Percentiles rank a stretch among this genome's conserved stretches.
Conservation (phyloP, 2,888 invertebrate genomes). For the Tillus elongatus region DNA sequence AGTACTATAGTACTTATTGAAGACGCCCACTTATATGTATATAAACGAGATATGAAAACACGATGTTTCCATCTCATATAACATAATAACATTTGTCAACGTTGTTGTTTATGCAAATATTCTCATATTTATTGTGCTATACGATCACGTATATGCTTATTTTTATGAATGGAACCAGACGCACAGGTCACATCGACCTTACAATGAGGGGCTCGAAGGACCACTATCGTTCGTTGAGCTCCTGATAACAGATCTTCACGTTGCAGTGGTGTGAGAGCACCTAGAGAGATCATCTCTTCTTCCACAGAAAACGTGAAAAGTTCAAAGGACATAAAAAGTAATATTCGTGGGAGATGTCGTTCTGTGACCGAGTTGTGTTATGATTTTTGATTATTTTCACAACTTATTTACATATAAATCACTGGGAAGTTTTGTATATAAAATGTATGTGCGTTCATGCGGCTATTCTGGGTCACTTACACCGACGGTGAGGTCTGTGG, state of each 20-base stretch:
- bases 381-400: conserved; percentile 1
- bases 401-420: not conserved
- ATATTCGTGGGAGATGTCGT: conserved; percentile 29
- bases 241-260: conserved; percentile 24
- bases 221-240: not conserved
- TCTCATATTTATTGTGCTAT: conserved; percentile 21
- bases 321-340: conserved; percentile 30
- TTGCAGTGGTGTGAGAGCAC: conserved; percentile 18
- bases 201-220: not conserved
- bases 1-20: too few species aligned
- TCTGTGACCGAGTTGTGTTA: not conserved
- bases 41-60: not conserved
- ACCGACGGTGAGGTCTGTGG: too few species aligned
- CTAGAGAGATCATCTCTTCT: conserved; percentile 22
- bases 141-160: conserved; percentile 24
- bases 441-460: too few species aligned
- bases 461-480: too few species aligned
- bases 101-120: conserved; percentile 27
- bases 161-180: conserved; percentile 26
- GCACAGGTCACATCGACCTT: not conserved
- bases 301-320: conserved; percentile 24
- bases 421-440: too few species aligned
- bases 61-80: conserved; percentile 15
- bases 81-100: conserved; percentile 27
- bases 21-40: too few species aligned